A percentile compares a stretch with the other conserved stretches of the same genome.
These are phyloP conservation scores for Patiria pectinifera DNA, from an alignment of 53 echinoderm and acorn worm genomes.

Conservation along the genomic window DNA sequence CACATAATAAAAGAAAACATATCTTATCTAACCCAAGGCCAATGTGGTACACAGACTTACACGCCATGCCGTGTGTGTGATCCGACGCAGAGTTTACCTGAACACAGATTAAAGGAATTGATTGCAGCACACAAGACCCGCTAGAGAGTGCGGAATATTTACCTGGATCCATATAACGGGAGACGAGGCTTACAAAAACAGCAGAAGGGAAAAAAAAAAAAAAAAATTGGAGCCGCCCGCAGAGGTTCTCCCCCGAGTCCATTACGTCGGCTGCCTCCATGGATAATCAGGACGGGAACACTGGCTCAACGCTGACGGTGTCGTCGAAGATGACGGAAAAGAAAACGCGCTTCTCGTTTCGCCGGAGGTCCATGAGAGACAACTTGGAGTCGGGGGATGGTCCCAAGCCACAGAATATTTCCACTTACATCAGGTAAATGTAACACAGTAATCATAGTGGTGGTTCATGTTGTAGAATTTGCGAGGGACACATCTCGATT, in stretches of 20 bases:
- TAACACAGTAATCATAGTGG: neutral
- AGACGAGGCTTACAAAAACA: slow-evolving; percentile 11
- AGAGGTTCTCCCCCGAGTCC: slow-evolving; percentile 43
- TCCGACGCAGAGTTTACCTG: neutral
- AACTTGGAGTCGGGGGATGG: slow-evolving; percentile 41
- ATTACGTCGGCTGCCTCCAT: slow-evolving; percentile 48
- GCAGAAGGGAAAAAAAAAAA: neutral
- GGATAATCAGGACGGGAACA: slow-evolving; percentile 62
- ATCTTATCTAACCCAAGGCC: neutral
- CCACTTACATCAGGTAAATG: slow-evolving; percentile 56
- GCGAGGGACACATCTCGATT: no score
- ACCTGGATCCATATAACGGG: slow-evolving; percentile 25
- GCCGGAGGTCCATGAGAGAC: slow-evolving; percentile 61
- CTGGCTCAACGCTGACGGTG: slow-evolving; percentile 50
- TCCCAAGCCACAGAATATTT: slow-evolving; percentile 55
- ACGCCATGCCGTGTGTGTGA: neutral
- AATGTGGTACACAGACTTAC: neutral
- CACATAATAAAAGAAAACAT: neutral
- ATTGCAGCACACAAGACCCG: neutral
- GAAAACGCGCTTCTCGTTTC: slow-evolving; percentile 72
- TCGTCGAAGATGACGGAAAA: slow-evolving; percentile 66
- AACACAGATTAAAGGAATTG: slow-evolving; percentile 18
- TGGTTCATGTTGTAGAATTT: neutral
- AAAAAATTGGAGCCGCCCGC: slow-evolving; percentile 29
- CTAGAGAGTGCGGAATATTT: slow-evolving; percentile 41